These are phyloP conservation scores for Protonemura montana DNA, from an alignment of 2,888 invertebrate species.

Conservation along the genomic window DNA sequence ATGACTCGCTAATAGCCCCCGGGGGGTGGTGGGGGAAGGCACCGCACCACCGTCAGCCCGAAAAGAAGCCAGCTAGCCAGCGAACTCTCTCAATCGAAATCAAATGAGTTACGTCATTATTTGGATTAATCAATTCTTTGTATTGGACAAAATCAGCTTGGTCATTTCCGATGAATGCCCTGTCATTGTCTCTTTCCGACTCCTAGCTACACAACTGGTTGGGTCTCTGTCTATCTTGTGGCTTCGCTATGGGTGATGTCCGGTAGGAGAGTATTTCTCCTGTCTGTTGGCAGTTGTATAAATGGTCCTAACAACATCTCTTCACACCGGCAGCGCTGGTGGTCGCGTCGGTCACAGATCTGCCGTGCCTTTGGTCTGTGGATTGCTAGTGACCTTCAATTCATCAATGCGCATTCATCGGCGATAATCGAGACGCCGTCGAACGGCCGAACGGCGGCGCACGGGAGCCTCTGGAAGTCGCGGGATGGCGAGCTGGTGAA, in stretches of 20 bases:
- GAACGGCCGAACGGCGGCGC: neutral
- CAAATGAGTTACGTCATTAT: slow-evolving; percentile 40
- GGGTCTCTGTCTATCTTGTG: neutral
- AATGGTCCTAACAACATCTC: slow-evolving; percentile 32
- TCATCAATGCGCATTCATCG: slow-evolving; percentile 38
- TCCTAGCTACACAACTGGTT: neutral
- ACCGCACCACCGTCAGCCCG: neutral
- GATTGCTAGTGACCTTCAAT: neutral
- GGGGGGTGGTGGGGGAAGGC: too few species aligned
- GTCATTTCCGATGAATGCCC: slow-evolving; percentile 37
- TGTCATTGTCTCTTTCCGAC: neutral
- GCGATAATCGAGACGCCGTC: slow-evolving; percentile 32
- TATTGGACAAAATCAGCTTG: slow-evolving; percentile 39
- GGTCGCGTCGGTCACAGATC: slow-evolving; percentile 24
- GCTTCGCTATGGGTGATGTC: neutral
- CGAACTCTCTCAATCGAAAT: slow-evolving; percentile 14
- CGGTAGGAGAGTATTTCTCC: slow-evolving; percentile 25
- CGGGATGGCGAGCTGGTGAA: neutral
- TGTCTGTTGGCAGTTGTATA: slow-evolving; percentile 27
- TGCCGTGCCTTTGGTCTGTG: neutral
- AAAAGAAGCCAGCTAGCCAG: neutral
- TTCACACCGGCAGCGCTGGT: slow-evolving; percentile 28
- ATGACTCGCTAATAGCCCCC: slow-evolving; percentile 1
- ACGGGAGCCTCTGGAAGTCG: slow-evolving; percentile 4
- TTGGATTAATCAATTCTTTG: slow-evolving; percentile 41